Conservation (phyloP, 1,140 invertebrate genomes). For the Camponotus floridanus region DNA sequence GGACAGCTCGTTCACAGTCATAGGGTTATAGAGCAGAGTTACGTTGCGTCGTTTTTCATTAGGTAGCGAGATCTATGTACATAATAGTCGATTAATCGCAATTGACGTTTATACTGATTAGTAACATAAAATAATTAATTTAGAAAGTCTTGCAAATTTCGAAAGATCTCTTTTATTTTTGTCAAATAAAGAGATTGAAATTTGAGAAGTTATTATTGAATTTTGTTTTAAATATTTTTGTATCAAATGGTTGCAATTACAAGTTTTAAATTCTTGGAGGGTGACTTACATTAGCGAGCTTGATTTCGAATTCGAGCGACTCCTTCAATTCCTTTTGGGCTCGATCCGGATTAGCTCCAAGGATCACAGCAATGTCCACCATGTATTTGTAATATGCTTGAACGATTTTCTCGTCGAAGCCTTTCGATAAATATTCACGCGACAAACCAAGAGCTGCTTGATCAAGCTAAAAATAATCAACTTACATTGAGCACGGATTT, state of each 20-base stretch:
- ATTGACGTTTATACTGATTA: not conserved
- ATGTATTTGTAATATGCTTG: constrained; percentile 93
- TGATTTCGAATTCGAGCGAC: constrained; percentile 96
- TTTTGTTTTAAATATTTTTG: not conserved
- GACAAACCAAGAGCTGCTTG: constrained; percentile 95
- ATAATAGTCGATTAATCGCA: constrained; percentile 78
- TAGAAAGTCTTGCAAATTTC: not conserved
- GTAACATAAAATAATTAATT: not conserved
- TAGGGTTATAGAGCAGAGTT: constrained; percentile 96
- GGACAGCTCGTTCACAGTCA: constrained; percentile 92
- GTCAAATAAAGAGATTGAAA: not conserved
- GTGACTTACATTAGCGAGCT: constrained; percentile 94
- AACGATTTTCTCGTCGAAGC: constrained; percentile 92
- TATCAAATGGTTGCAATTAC: not conserved
- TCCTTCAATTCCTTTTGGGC: constrained; percentile 92
- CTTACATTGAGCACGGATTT: not conserved
- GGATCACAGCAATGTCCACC: constrained; percentile 94
- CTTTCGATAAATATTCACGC: constrained; percentile 95
- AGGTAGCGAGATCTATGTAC: constrained; percentile 93
- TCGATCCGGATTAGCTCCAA: constrained; percentile 92
- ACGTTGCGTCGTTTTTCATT: constrained; percentile 96
- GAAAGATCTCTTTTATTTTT: not conserved
- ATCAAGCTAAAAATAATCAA: constrained; percentile 90
- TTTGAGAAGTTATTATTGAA: not conserved
- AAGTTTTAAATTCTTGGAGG: constrained; percentile 52